These are phyloP conservation scores for Nettapus auritus DNA, from an alignment of 2,113 vertebrate genomes.

Conservation along the genomic window DNA sequence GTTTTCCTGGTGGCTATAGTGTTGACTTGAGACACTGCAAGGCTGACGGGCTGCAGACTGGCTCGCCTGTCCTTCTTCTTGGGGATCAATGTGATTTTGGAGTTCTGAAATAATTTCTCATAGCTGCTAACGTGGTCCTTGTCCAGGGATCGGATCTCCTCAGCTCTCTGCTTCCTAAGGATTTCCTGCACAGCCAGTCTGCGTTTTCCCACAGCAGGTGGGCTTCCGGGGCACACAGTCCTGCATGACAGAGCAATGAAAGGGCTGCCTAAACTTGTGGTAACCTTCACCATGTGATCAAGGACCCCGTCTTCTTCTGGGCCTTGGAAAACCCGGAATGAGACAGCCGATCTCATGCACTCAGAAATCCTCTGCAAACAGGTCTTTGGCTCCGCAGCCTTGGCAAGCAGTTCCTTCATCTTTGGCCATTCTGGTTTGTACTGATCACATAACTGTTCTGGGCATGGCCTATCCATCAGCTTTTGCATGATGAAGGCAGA, in stretches of 20 bases:
- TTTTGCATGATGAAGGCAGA: conserved; percentile 85
- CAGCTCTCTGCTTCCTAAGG: conserved; percentile 75
- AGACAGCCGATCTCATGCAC: conserved; percentile 77
- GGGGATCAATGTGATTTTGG: conserved; percentile 72
- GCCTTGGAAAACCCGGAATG: conserved; percentile 78
- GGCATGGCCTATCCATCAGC: conserved; percentile 85
- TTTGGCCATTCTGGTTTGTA: conserved; percentile 89
- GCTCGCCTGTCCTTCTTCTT: conserved; percentile 77
- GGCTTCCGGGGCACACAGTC: conserved; percentile 89
- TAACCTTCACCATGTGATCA: conserved; percentile 93
- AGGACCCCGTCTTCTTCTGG: conserved; percentile 87
- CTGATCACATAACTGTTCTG: conserved; percentile 82
- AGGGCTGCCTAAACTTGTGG: conserved; percentile 88
- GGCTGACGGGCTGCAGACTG: conserved; percentile 77
- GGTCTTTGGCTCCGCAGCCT: conserved; percentile 82
- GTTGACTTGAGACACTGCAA: background rate
- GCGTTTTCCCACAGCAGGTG: conserved; percentile 87
- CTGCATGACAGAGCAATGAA: conserved; percentile 85
- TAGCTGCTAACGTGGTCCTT: conserved; percentile 68
- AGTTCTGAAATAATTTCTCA: conserved; percentile 81
- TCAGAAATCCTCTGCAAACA: conserved; percentile 86
- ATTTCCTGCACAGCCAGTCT: conserved; percentile 90
- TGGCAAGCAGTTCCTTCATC: conserved; percentile 79
- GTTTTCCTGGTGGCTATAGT: conserved; percentile 73
- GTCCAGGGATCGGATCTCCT: conserved; percentile 71